Evolutionary conservation across 1,140 invertebrate genomes (phyloP).

Genomic region (Aphidius gifuensis): DNA sequence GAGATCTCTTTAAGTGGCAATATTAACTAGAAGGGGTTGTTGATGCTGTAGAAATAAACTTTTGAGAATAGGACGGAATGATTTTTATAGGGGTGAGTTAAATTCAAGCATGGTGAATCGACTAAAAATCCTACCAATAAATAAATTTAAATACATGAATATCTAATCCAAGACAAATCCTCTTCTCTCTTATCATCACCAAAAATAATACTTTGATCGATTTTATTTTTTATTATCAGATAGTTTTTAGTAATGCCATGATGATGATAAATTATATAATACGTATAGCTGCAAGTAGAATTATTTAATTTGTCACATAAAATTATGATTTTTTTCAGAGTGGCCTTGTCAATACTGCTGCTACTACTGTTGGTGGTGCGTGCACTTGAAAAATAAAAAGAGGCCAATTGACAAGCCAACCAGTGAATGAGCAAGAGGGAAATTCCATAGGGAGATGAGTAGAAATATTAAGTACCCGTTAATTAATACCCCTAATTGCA

Average conservation of each 20-base stretch:
- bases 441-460: conserved; percentile 9
- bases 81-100: conserved; percentile 21
- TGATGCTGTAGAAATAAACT: neutral
- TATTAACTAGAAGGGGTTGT: conserved; percentile 52
- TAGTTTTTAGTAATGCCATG: no score
- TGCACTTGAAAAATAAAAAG: conserved; percentile 25
- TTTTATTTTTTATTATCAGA: conserved; percentile 2
- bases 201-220: conserved; percentile 21
- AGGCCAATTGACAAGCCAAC: conserved; percentile 9
- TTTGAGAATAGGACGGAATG: conserved; percentile 1
- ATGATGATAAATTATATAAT: no score
- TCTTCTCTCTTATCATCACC: conserved; percentile 1
- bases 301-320: no score
- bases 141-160: conserved; percentile 56
- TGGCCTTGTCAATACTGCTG: no score
- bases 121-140: conserved; percentile 51
- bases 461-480: conserved; percentile 43
- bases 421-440: no score
- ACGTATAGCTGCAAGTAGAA: no score
- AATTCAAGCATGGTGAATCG: conserved; percentile 5
- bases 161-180: conserved; percentile 34
- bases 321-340: no score
- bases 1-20: conserved; percentile 52
- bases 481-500: conserved; percentile 56
- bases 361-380: conserved; percentile 9